Evolutionary conservation across 2,888 invertebrate species (phyloP), one percentile per base, ranked within the genome.

Genomic region (Athripsodes cinereus): DNA sequence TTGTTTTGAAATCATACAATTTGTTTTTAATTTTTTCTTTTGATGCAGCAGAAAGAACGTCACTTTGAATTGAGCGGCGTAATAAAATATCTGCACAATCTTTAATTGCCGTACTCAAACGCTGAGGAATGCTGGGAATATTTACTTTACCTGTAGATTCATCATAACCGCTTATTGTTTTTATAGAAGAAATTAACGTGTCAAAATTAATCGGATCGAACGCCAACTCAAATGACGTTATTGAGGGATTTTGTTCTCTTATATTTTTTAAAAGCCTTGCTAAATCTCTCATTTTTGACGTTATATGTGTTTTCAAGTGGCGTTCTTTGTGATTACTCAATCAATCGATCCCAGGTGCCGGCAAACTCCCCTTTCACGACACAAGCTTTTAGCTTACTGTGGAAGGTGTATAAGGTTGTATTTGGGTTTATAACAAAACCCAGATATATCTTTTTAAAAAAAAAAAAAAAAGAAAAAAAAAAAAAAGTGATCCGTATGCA

Each of bases 201-300:
- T 31, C 31, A 5, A 10, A 26, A 52, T 52, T 18, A 20, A 34
- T 31, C 3, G 52, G 52, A 13, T 52, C 52, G 31, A 52, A 52
- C 19, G 52, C 52, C 22, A 34, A 52, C 11, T 52, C 52, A 31
- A 52, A 26, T 5, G 52, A 26, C 13, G 52, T 52, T 26, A 52
- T 20, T 52, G 52, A n/a, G n/a, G 52, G 52, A 34, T 19, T 16
- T 52, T 52, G 26, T 31, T 52, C 52, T 52, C n/a, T 26, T 10
- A 52, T 52, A 13, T 16, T 34, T 34, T 31, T 16, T 1, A 31
- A 52, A 26, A 52, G 52, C 13, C 34, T 52, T 8, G 52, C 52
- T 5, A 52, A 34, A 52, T 52, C 52, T 20, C 52, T 53, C 53
- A 53, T 53, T 19, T 53, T 53, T 2, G 53, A 53, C 34, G 53